Evolutionary conservation across 1,140 invertebrate species (phyloP).

Genomic region (Chionoecetes opilio): DNA sequence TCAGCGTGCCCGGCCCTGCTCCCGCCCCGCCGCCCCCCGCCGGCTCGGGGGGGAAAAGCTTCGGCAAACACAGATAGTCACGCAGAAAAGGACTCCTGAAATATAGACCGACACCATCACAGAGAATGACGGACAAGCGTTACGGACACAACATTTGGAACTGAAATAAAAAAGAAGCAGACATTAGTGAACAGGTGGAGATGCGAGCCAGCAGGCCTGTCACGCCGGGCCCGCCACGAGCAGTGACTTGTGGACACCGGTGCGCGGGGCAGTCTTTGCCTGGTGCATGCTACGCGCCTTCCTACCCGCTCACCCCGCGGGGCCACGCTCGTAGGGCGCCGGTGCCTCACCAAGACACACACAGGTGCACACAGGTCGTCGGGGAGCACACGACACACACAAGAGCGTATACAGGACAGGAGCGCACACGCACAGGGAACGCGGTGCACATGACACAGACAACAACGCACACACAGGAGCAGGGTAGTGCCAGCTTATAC

Average conservation of each 20-base stretch:
- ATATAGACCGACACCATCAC: neutral
- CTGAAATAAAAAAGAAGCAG: neutral
- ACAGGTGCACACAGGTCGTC: no score
- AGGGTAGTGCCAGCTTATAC: neutral
- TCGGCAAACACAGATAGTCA: neutral
- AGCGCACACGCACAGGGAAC: neutral
- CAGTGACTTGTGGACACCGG: slow-evolving; percentile 4
- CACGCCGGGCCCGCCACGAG: neutral
- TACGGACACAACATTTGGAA: neutral
- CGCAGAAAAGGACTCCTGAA: neutral
- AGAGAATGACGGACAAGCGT: neutral
- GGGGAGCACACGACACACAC: no score
- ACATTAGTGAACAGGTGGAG: neutral
- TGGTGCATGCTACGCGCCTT: neutral
- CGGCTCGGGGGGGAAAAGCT: neutral
- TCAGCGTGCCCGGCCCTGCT: neutral
- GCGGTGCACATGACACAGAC: slow-evolving; percentile 20
- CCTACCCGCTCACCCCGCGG: no score
- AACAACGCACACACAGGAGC: slow-evolving; percentile 50
- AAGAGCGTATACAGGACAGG: neutral
- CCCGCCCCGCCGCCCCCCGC: neutral
- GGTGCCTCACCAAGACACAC: no score
- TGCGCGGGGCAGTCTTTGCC: neutral
- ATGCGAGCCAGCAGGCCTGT: neutral
- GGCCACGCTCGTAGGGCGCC: no score